phyloP scores from a whole-genome alignment of 2,888 invertebrate genomes.

The Apotomis capreana region DNA sequence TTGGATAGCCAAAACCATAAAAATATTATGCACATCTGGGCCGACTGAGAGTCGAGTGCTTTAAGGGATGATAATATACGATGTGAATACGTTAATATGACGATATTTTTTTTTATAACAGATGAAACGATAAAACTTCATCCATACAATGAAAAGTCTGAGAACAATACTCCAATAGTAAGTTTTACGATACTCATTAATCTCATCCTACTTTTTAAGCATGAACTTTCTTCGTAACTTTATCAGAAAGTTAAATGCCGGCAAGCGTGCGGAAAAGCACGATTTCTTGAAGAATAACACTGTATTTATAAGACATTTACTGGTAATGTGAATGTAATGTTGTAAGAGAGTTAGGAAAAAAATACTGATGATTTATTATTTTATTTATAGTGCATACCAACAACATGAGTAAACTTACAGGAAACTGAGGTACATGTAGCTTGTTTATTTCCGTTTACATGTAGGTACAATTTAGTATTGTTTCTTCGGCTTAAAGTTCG shows the following conservation, averaged over 20 bases:
- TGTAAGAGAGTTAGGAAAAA: not conserved
- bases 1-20: too few relatives aligned
- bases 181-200: not conserved
- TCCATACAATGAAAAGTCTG: not conserved
- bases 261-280: constrained; percentile 40
- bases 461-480: too few relatives aligned
- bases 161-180: not conserved
- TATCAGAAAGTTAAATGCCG: constrained; percentile 26
- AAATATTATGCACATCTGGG: too few relatives aligned
- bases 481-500: too few relatives aligned
- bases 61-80: too few relatives aligned
- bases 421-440: too few relatives aligned
- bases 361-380: not conserved
- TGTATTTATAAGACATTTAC: constrained; percentile 18
- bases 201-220: not conserved
- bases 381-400: not conserved
- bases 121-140: too few relatives aligned
- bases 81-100: too few relatives aligned
- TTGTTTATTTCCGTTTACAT: too few relatives aligned
- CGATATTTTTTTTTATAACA: too few relatives aligned
- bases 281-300: constrained; percentile 19
- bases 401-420: too few relatives aligned
- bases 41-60: too few relatives aligned
- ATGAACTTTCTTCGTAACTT: constrained; percentile 22
- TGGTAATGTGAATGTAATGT: not conserved